Conservation (phyloP, 1,140 invertebrate genomes). For the Drosophila ercepeae region DNA sequence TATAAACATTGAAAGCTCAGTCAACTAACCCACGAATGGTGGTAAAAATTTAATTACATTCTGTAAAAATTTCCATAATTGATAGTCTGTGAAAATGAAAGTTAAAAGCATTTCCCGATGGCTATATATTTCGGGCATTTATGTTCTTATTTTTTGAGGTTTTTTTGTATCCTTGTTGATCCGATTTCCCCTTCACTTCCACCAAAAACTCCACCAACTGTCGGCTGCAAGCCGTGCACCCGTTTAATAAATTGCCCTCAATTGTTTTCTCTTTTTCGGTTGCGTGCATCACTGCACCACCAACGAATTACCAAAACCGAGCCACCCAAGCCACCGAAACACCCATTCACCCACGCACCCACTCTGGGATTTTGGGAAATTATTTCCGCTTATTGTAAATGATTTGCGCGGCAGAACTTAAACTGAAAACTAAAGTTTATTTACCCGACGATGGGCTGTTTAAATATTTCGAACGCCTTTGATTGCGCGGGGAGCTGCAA, state of each 20-base stretch:
- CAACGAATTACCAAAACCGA: slow-evolving; percentile 3
- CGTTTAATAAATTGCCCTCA: slow-evolving; percentile 43
- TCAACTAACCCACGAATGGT: not conserved
- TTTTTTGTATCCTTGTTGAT: slow-evolving; percentile 6
- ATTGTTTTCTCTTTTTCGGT: slow-evolving; percentile 43
- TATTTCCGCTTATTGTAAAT: slow-evolving; percentile 49
- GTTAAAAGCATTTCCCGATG: slow-evolving; percentile 26
- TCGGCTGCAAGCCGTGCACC: slow-evolving; percentile 32
- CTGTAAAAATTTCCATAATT: slow-evolving; percentile 22
- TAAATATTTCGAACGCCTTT: slow-evolving; percentile 31
- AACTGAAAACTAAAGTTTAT: slow-evolving; percentile 37
- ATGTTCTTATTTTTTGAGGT: slow-evolving; percentile 14
- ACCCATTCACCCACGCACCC: not conserved
- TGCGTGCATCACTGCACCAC: slow-evolving; percentile 33
- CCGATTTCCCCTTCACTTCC: not conserved
- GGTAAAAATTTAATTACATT: not conserved
- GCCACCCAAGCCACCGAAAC: not conserved
- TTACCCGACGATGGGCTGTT: slow-evolving; percentile 11
- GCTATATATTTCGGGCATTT: slow-evolving; percentile 19
- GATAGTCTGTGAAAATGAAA: slow-evolving; percentile 19
- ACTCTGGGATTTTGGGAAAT: slow-evolving; percentile 37
- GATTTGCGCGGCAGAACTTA: slow-evolving; percentile 20
- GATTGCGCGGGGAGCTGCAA: slow-evolving; percentile 35
- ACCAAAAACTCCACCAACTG: slow-evolving; percentile 8
- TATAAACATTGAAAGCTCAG: not conserved